phyloP scores from a whole-genome alignment of 1,140 invertebrate species.

The Drosophila subobscura region DNA sequence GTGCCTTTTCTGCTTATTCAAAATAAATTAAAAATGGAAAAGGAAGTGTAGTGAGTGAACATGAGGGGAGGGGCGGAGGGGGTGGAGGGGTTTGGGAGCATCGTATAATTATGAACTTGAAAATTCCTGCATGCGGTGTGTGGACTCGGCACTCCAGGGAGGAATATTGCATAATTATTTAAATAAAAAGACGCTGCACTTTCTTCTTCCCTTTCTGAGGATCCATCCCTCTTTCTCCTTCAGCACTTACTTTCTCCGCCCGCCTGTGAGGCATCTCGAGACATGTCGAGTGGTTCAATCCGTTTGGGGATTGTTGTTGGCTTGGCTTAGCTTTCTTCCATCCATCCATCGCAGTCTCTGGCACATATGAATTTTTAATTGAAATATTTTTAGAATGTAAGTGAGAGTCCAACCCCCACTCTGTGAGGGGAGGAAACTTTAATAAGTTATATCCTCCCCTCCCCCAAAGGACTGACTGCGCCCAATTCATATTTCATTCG shows the following conservation, averaged over 20 bases:
- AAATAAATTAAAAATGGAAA: slow-evolving; percentile 74
- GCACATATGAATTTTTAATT: slow-evolving; percentile 47
- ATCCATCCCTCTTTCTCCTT: too few species aligned
- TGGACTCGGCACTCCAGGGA: slow-evolving; percentile 23
- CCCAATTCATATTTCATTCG: slow-evolving; percentile 43
- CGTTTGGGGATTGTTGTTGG: slow-evolving; percentile 18
- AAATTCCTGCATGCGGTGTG: slow-evolving; percentile 50
- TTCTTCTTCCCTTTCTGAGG: slow-evolving; percentile 12
- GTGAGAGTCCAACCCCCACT: slow-evolving; percentile 1
- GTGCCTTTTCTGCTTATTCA: slow-evolving; percentile 62
- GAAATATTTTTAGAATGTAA: slow-evolving; percentile 37
- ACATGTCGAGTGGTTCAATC: slow-evolving; percentile 68
- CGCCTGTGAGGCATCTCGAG: slow-evolving; percentile 50
- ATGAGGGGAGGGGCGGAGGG: background rate
- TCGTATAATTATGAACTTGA: slow-evolving; percentile 79
- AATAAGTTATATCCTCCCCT: slow-evolving; percentile 28
- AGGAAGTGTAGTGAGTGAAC: slow-evolving; percentile 51
- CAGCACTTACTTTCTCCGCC: slow-evolving; percentile 52
- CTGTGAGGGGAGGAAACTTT: slow-evolving; percentile 8
- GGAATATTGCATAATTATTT: slow-evolving; percentile 73
- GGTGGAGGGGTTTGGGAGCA: slow-evolving; percentile 27
- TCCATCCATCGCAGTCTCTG: background rate
- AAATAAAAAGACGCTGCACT: slow-evolving; percentile 56
- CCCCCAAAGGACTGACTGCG: slow-evolving; percentile 4
- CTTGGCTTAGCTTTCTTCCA: background rate